Evolutionary conservation across 1,140 invertebrate species (phyloP), one percentile per base, ranked within the genome.

Genomic region (Drosophila ogumai): DNA sequence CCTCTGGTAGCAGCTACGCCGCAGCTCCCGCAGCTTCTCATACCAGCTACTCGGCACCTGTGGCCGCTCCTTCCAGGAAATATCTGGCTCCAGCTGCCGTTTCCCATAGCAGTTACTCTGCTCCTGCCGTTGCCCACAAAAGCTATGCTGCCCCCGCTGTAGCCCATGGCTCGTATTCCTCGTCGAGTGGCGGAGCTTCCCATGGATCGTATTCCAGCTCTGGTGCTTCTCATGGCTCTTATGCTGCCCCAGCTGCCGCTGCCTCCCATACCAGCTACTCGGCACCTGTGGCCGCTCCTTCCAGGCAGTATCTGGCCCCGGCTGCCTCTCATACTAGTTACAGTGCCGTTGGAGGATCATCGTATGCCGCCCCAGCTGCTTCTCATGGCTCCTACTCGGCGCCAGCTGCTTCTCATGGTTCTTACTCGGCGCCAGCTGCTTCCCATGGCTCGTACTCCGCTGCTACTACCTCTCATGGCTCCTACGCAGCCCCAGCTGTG

Each of bases 241-340:
- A 50, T 9, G 63, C 54, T 3, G 73, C 46, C 0, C 67, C 79
- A 25, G 46, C 65, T 19, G 58, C 66, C 17, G 46, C 65, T 19
- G 66, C 66, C 17, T 47, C 56, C 1, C 67, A 73, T 3, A 54
- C 55, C 0, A 74, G 68, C 40, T 74, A 63, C 31, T 73, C 72
- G 15, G 72, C 73, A 3, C 73, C 73, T 1, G 43, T 75, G 13
- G 56, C 58, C 3, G 60, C 79, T 36, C 79, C 79, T 22, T 77
- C 79, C 12, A 64, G 65, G n/a, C 80, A 84, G 31, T 84, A 84
- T 32, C 34, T 75, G 28, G 64, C 79, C 0, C 71, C 79, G 17
- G 55, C 38, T 15, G 46, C 46, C 15, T 49, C 46, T 15, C 46
- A 49, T 15, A n/a, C 13, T 1, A 49, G 22, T 28, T 49, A 49